Percentiles rank a stretch among this genome's conserved stretches.
These are phyloP conservation scores for Podotricha telesiphe DNA, from an alignment of 2,888 invertebrate species.

Conservation along the genomic window DNA sequence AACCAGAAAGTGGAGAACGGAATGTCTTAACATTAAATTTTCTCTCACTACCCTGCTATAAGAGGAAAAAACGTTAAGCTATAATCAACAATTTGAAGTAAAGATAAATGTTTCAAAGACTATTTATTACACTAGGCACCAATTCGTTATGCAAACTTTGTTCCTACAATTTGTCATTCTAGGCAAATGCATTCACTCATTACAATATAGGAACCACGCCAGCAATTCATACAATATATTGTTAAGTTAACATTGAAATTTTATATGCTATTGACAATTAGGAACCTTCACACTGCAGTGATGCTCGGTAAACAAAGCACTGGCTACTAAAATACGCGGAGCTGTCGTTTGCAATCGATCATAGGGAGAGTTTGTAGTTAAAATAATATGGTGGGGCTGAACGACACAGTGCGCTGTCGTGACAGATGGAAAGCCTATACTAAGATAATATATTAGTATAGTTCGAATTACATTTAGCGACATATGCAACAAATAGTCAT, in stretches of 20 bases:
- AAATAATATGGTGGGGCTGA: neutral
- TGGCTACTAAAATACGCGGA: neutral
- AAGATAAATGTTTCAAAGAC: too few relatives aligned
- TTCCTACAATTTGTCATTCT: neutral
- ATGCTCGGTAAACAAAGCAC: neutral
- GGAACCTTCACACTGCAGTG: neutral
- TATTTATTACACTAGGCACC: neutral
- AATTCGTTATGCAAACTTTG: neutral
- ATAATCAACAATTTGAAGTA: too few relatives aligned
- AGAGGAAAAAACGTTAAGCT: too few relatives aligned
- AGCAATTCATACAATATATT: neutral
- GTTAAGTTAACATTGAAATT: neutral
- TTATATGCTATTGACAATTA: neutral
- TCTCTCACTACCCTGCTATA: too few relatives aligned
- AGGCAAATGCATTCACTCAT: neutral
- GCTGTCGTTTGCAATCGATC: neutral
- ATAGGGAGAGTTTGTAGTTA: neutral
- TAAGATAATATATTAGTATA: too few relatives aligned
- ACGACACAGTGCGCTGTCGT: too few relatives aligned
- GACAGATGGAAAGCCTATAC: too few relatives aligned
- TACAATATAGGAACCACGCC: conserved; percentile 2
- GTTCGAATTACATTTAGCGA: too few relatives aligned
- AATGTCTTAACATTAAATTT: too few relatives aligned
- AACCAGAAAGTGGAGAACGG: too few relatives aligned
- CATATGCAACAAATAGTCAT: too few relatives aligned